phyloP scores from a whole-genome alignment of 2,797 vertebrate species.

The Kryptopterus vitreolus region DNA sequence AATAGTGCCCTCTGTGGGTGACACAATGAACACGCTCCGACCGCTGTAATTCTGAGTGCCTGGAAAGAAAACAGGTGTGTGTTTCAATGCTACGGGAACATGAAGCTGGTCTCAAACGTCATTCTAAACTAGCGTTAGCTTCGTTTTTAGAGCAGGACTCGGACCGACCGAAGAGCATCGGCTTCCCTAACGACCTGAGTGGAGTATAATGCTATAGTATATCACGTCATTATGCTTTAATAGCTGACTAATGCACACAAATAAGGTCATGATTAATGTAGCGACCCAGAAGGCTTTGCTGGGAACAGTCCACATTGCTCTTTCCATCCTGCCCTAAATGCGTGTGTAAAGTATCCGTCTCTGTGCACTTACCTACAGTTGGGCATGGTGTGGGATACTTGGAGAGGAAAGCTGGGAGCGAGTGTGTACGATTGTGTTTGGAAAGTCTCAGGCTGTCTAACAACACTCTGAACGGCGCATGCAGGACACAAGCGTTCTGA shows the following conservation, averaged over 20 bases:
- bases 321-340: neutral
- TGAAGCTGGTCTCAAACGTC: neutral
- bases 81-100: neutral
- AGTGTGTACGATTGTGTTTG: conserved; percentile 55
- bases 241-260: neutral
- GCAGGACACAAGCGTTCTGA: conserved; percentile 77
- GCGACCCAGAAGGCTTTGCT: neutral
- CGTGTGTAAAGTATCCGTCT: conserved; percentile 19
- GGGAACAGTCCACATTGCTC: neutral
- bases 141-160: neutral
- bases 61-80: conserved; percentile 51
- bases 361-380: conserved; percentile 37
- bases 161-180: neutral
- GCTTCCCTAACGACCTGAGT: neutral
- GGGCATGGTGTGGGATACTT: conserved; percentile 20
- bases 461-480: conserved; percentile 71
- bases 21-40: conserved; percentile 81
- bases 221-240: neutral
- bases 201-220: neutral
- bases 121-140: neutral
- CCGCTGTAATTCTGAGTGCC: conserved; percentile 85
- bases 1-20: conserved; percentile 77
- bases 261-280: neutral
- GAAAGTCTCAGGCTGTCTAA: conserved; percentile 73
- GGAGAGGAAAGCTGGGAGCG: conserved; percentile 64